A percentile compares a stretch with the other conserved stretches of the same genome.
These are phyloP conservation scores for Argynnis bischoffii DNA, from an alignment of 2,888 invertebrate genomes.

Conservation along the genomic window DNA sequence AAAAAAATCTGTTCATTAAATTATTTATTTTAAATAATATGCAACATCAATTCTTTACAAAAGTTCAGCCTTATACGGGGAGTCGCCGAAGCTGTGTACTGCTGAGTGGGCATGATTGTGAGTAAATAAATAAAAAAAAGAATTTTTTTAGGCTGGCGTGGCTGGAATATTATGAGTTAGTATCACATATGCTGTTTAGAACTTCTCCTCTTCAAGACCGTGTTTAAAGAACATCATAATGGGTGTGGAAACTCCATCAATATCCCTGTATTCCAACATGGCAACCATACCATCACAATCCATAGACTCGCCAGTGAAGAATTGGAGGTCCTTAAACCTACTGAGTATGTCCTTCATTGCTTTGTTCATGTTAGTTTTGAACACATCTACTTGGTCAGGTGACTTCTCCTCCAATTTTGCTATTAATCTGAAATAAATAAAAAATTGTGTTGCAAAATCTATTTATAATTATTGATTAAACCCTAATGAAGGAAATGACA, in stretches of 20 bases:
- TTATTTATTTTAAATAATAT: conserved; percentile 58
- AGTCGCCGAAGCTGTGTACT: conserved; percentile 60
- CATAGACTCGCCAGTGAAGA: conserved; percentile 96
- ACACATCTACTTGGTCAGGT: conserved; percentile 93
- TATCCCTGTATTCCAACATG: conserved; percentile 95
- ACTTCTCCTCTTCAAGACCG: conserved; percentile 97
- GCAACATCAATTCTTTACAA: conserved; percentile 75
- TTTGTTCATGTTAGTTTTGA: conserved; percentile 96
- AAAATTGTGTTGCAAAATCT: background rate
- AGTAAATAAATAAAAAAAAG: conserved; percentile 76
- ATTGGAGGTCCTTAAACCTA: conserved; percentile 95
- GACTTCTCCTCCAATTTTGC: conserved; percentile 89
- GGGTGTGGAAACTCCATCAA: conserved; percentile 91
- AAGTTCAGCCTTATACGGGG: conserved; percentile 79
- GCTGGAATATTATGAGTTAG: conserved; percentile 64
- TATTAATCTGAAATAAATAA: conserved; percentile 84
- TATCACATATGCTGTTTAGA: conserved; percentile 82
- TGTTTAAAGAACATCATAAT: conserved; percentile 98
- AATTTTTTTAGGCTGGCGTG: conserved; percentile 57
- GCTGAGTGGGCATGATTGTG: conserved; percentile 66
- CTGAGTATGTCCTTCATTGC: conserved; percentile 95
- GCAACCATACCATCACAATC: conserved; percentile 97
- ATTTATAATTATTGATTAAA: no score
- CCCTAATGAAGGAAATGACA: no score
- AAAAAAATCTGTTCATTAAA: conserved; percentile 61